These are phyloP conservation scores for Isotomurus palustris DNA, from an alignment of 2,888 invertebrate species.

Conservation along the genomic window DNA sequence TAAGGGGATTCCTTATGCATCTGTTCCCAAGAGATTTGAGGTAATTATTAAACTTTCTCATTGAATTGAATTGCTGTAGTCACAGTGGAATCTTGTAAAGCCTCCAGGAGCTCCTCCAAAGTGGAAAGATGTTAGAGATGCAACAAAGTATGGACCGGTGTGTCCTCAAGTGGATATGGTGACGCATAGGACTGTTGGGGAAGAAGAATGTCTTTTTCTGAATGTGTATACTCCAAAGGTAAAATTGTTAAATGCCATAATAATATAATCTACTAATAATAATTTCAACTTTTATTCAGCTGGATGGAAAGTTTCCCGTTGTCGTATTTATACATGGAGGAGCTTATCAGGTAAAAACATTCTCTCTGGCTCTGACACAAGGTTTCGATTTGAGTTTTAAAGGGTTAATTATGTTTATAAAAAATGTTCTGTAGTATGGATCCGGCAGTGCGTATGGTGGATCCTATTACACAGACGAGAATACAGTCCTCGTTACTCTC, in stretches of 20 bases:
- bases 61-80: too few relatives aligned
- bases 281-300: background rate
- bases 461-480: slow-evolving; percentile 26
- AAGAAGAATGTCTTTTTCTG: slow-evolving; percentile 22
- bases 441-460: slow-evolving; percentile 27
- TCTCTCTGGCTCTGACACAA: background rate
- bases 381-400: background rate
- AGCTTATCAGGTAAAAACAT: slow-evolving; percentile 9
- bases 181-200: slow-evolving; percentile 21
- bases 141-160: slow-evolving; percentile 21
- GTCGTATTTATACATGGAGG: slow-evolving; percentile 37
- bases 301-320: slow-evolving; percentile 11
- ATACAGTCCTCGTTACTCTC: slow-evolving; percentile 21
- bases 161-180: slow-evolving; percentile 24
- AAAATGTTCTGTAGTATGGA: slow-evolving; percentile 13
- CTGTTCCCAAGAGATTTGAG: slow-evolving; percentile 26
- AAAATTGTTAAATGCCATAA: background rate
- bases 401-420: background rate
- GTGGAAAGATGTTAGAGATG: slow-evolving; percentile 29
- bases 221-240: slow-evolving; percentile 25
- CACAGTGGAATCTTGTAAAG: slow-evolving; percentile 9
- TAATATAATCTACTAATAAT: background rate
- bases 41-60: too few relatives aligned
- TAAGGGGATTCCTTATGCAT: slow-evolving; percentile 29
- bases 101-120: slow-evolving; percentile 11